Conservation (phyloP, 2,888 invertebrate genomes). For the Ephialtes manifestator region DNA sequence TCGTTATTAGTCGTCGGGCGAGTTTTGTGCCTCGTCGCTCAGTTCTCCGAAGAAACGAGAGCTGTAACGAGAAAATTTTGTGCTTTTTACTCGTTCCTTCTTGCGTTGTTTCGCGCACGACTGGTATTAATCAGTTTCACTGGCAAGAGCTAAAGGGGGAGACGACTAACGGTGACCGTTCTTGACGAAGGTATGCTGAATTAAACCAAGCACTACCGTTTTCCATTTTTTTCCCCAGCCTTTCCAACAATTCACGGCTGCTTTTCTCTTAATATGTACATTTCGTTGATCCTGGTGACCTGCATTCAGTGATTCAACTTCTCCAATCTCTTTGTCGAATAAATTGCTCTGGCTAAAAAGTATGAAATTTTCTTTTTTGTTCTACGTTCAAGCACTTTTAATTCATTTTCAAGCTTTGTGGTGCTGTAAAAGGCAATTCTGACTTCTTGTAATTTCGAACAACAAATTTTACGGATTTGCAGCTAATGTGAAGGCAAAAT, state of each 20-base stretch:
- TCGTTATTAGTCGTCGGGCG: conserved; percentile 48
- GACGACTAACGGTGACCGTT: not conserved
- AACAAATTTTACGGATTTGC: not conserved
- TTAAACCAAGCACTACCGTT: not conserved
- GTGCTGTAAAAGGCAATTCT: not conserved
- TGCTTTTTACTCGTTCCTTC: conserved; percentile 13
- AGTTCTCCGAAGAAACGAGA: conserved; percentile 1
- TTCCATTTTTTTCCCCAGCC: not conserved
- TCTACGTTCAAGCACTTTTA: not conserved
- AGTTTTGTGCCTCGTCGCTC: conserved; percentile 18
- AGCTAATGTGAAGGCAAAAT: not conserved
- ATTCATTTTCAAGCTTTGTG: not conserved
- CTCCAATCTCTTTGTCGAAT: not conserved
- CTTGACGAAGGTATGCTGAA: not conserved
- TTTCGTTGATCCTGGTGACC: not conserved
- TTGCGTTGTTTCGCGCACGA: conserved; percentile 63
- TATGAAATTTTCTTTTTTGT: not conserved
- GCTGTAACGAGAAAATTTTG: conserved; percentile 21
- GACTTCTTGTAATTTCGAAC: not conserved
- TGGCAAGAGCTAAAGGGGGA: not conserved
- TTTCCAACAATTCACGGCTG: not conserved
- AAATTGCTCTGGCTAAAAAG: not conserved
- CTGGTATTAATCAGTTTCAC: conserved; percentile 47
- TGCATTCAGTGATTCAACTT: not conserved
- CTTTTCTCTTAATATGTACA: not conserved